These are phyloP conservation scores for Melitaea athalia DNA, from an alignment of 2,888 invertebrate genomes.

Conservation along the genomic window DNA sequence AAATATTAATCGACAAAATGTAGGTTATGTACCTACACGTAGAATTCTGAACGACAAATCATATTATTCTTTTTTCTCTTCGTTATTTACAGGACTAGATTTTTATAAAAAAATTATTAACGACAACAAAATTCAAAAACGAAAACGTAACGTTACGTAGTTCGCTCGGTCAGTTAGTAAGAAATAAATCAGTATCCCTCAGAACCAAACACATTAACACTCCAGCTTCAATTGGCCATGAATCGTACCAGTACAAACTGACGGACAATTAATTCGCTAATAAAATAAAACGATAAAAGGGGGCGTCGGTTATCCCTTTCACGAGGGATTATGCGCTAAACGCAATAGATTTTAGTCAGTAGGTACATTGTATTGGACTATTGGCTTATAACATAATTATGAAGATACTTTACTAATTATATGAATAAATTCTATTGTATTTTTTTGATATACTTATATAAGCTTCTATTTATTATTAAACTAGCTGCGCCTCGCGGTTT, in stretches of 20 bases:
- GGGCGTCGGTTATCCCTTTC: conserved; percentile 51
- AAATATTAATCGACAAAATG: no score
- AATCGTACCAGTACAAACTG: conserved; percentile 27
- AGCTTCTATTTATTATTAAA: no score
- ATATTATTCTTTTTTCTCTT: no score
- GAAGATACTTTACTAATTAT: not conserved
- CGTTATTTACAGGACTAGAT: no score
- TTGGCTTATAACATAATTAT: conserved; percentile 39
- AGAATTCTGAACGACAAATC: no score
- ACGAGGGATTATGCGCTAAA: conserved; percentile 49
- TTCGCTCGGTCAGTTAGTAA: no score
- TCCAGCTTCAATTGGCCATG: conserved; percentile 9
- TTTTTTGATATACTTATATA: no score
- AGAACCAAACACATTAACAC: not conserved
- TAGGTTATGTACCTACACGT: no score
- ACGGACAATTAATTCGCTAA: conserved; percentile 73
- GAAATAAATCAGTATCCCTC: not conserved
- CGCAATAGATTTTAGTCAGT: conserved; percentile 36
- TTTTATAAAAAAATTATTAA: no score
- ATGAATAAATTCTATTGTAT: not conserved
- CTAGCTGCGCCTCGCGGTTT: no score
- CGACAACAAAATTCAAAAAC: no score
- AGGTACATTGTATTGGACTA: conserved; percentile 40
- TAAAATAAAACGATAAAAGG: conserved; percentile 68
- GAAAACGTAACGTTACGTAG: no score